A percentile compares a stretch with the other conserved stretches of the same genome.
These are phyloP conservation scores for Coendou prehensilis DNA, from an alignment of 2,797 vertebrate species.

Conservation along the genomic window DNA sequence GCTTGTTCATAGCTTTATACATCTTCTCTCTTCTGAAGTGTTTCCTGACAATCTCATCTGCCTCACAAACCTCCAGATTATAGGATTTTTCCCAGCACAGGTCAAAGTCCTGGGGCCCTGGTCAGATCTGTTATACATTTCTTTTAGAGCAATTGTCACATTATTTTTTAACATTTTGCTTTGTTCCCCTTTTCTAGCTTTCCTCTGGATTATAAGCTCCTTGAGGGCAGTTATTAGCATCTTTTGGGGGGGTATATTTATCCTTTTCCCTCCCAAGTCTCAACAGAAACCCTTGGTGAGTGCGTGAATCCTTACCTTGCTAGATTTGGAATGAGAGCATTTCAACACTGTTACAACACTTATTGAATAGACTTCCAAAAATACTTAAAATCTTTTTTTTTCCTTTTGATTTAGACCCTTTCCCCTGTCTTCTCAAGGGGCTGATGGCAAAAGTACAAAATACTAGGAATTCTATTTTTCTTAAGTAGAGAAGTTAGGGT, in stretches of 20 bases:
- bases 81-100: background rate
- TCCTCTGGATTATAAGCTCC: background rate
- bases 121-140: background rate
- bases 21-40: background rate
- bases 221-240: background rate
- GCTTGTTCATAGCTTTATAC: background rate
- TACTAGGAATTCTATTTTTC: slow-evolving; percentile 69
- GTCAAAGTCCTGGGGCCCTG: background rate
- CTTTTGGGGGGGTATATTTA: background rate
- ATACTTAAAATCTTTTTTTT: slow-evolving; percentile 46
- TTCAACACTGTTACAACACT: slow-evolving; percentile 8
- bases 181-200: background rate
- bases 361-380: slow-evolving; percentile 40
- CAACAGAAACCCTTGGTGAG: background rate
- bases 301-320: background rate
- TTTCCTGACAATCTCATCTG: background rate
- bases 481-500: background rate
- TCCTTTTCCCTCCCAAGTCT: background rate
- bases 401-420: background rate
- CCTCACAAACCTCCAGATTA: background rate
- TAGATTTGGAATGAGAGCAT: slow-evolving; percentile 43
- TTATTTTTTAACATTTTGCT: background rate
- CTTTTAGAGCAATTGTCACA: background rate
- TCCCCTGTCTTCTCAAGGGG: background rate
- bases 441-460: slow-evolving; percentile 18